phyloP scores from a whole-genome alignment of 1,140 invertebrate genomes.

The Ephestia elutella region DNA sequence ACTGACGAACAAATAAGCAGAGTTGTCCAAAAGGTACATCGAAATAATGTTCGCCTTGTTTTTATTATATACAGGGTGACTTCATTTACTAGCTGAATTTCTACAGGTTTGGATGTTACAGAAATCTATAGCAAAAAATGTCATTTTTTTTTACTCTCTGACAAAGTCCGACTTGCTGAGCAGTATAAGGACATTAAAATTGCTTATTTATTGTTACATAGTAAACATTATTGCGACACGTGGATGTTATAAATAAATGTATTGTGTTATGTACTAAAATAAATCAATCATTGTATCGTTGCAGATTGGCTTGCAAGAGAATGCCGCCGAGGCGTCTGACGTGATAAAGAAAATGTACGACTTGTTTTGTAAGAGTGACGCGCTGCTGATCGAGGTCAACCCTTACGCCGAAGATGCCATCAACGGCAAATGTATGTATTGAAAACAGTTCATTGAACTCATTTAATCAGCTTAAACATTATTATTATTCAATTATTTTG shows the following conservation, averaged over 20 bases:
- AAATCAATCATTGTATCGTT: conserved; percentile 10
- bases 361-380: conserved; percentile 93
- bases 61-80: too few species aligned
- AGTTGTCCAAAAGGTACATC: conserved; percentile 79
- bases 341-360: conserved; percentile 92
- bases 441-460: neutral
- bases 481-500: neutral
- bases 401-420: conserved; percentile 95
- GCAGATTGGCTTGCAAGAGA: conserved; percentile 85
- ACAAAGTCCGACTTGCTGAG: too few species aligned
- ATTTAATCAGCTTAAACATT: neutral
- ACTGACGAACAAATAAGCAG: conserved; percentile 83
- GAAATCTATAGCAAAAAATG: too few species aligned
- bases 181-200: too few species aligned
- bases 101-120: too few species aligned
- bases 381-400: conserved; percentile 95
- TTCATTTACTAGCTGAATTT: too few species aligned
- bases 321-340: conserved; percentile 83
- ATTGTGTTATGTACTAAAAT: neutral
- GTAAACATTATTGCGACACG: neutral
- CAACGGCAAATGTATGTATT: conserved; percentile 82
- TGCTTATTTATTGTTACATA: too few species aligned
- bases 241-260: neutral
- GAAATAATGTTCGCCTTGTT: too few species aligned
- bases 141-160: too few species aligned